Evolutionary conservation across 2,113 vertebrate genomes (phyloP), one percentile per base, ranked within the genome.

Genomic region (Rissa tridactyla): DNA sequence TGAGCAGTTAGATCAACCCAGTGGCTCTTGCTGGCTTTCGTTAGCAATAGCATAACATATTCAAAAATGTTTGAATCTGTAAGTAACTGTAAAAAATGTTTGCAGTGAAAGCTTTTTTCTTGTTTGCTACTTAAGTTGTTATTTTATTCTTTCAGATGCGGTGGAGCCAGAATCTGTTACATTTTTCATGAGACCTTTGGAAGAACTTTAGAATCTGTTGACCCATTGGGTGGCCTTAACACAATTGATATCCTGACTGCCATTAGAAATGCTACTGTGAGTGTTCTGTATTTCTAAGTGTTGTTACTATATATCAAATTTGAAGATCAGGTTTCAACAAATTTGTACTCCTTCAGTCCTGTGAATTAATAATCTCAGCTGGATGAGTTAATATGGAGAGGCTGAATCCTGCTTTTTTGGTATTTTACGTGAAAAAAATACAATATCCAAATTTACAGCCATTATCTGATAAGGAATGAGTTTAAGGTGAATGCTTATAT

Each of bases 181-280:
- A 99, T 99, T 97, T 99, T 99, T 96, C 99, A 99, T 80, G 99
- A 99, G 95, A 99, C 99, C 6, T 99, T 99, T 84, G 99, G 99
- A 64, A 98, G 99, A 92, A 99, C 99, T 14, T 97, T 99, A 97
- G 99, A 99, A 96, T 99, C 99, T 6, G 99, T 99, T 21, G 99
- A 99, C 94, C 99, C 99, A 2, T 94, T 99, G 47, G 99, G 99
- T 70, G 99, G 99, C 71, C 98, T 99, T 96, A 99, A 99, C 57
- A 99, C 99, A 75, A 99, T 99, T 46, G 99, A 99, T 79, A 99
- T 99, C 91, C 98, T 99, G 95, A 99, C 99, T 79, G 99, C 99
- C 55, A 99, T 99, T 97, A 99, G 99, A 98, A 99, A 99, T 96
- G 99, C 99, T 88, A 99, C 99, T 62, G 99, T 99, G 94, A 98